Percentiles rank a stretch among this genome's conserved stretches.
Conservation (phyloP, 1,140 invertebrate genomes). For the Acromyrmex echinatior region DNA sequence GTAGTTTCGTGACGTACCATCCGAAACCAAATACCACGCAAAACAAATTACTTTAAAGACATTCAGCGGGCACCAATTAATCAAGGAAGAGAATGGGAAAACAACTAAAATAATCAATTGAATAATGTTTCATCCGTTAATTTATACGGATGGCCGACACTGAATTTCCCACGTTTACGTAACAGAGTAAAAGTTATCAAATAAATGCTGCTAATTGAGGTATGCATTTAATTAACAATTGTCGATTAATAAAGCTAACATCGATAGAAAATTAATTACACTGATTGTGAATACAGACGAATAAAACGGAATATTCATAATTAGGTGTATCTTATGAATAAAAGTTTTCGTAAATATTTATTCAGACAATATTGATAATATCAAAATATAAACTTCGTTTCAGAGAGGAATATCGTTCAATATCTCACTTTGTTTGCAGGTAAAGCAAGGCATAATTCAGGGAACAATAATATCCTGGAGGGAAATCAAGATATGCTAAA, state of each 20-base stretch:
- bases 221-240: slow-evolving; percentile 7
- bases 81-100: slow-evolving; percentile 42
- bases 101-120: slow-evolving; percentile 24
- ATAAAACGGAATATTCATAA: slow-evolving; percentile 25
- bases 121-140: slow-evolving; percentile 8
- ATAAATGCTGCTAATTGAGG: slow-evolving; percentile 24
- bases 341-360: slow-evolving; percentile 47
- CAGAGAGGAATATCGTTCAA: slow-evolving; percentile 22
- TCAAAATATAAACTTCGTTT: slow-evolving; percentile 33
- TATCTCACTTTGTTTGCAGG: slow-evolving; percentile 77
- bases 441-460: slow-evolving; percentile 83
- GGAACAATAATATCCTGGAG: slow-evolving; percentile 82
- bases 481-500: slow-evolving; percentile 85
- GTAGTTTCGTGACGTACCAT: slow-evolving; percentile 46
- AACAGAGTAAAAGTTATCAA: slow-evolving; percentile 10
- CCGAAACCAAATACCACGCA: slow-evolving; percentile 37
- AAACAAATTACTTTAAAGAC: slow-evolving; percentile 57
- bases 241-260: not conserved
- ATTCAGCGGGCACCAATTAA: slow-evolving; percentile 56
- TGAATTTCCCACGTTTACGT: slow-evolving; percentile 26
- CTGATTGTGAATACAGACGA: not conserved
- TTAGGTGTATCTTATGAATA: slow-evolving; percentile 39
- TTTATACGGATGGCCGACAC: not conserved
- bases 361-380: slow-evolving; percentile 27
- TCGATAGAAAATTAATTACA: not conserved